Evolutionary conservation across 2,888 invertebrate species (phyloP), one percentile per base, ranked within the genome.

Genomic region (Ormyrus nitidulus): DNA sequence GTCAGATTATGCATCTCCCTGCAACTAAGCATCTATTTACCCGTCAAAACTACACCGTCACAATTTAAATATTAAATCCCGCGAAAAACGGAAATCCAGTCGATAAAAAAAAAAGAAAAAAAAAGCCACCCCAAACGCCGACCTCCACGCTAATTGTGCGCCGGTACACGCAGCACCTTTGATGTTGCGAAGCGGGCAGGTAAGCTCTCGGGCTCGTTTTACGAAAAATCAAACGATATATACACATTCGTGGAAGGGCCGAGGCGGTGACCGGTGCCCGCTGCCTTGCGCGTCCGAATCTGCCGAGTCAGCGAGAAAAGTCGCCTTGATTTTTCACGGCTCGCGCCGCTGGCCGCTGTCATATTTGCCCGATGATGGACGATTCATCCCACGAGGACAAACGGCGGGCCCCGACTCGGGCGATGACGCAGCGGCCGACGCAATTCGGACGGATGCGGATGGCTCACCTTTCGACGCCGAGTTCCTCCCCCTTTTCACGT

Each of bases 331-430:
- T 90, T 87, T 90, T 89, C 90, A 90, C 90, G 89, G 86, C 66
- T 86, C 87, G 86, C 5, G 10, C 6, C 13, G 19, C 81, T 83
- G 84, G 78, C 88, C 88, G 88, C 85, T 90, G 90, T 90, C 90
- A 90, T 90, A 90, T 90, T 90, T 90, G 88, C 87, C 84, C 9
- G 90, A 90, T 90, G 90, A 90, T 90, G 89, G 88, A 90, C 90
- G 90, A 90, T 88, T 87, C 82, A 79, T 53, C 51, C 34, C 59
- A n/a, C 11, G 77, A 82, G 66, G 79, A 83, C 88, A 88, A 87
- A 87, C 86, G 84, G 86, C 48, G 69, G 13, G 13, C 13, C 13
- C 13, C 13, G 13, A 19, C 49, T 19, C 56, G 84, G 85, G 89
- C 85, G 85, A 89, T 90, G 90, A 90, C 90, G 87, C 85, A 86